These are phyloP conservation scores for Masnerella sp. DNA, from an alignment of 2,888 invertebrate species.

Conservation along the genomic window DNA sequence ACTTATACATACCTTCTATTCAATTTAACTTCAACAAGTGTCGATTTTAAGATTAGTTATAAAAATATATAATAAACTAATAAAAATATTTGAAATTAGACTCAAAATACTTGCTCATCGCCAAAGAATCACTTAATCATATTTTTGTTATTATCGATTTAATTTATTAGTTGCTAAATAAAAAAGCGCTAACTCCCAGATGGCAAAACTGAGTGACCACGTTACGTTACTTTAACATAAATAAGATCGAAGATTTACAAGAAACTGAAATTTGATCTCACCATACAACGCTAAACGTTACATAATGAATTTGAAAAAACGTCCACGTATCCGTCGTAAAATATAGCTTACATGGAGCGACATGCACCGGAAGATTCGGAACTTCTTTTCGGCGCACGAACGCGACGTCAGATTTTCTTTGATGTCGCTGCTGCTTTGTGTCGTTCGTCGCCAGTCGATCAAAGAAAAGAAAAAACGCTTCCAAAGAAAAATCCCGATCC, in stretches of 20 bases:
- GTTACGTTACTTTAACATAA: no score
- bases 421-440: conserved; percentile 39
- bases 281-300: neutral
- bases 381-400: conserved; percentile 32
- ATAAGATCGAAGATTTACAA: no score
- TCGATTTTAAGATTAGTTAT: no score
- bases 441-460: conserved; percentile 15
- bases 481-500: conserved; percentile 33
- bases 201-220: no score
- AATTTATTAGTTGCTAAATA: conserved; percentile 4
- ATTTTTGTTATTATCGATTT: no score
- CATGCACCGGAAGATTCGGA: conserved; percentile 54
- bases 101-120: no score
- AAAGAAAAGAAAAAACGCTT: conserved; percentile 31
- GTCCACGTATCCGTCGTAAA: conserved; percentile 27
- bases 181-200: no score
- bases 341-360: conserved; percentile 23
- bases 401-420: conserved; percentile 43
- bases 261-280: neutral
- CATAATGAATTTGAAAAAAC: conserved; percentile 35
- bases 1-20: no score
- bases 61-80: no score
- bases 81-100: no score
- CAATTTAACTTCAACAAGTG: no score
- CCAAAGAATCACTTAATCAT: no score